Evolutionary conservation across 2,888 invertebrate genomes (phyloP).

Genomic region (Chrysotoxum bicinctum): DNA sequence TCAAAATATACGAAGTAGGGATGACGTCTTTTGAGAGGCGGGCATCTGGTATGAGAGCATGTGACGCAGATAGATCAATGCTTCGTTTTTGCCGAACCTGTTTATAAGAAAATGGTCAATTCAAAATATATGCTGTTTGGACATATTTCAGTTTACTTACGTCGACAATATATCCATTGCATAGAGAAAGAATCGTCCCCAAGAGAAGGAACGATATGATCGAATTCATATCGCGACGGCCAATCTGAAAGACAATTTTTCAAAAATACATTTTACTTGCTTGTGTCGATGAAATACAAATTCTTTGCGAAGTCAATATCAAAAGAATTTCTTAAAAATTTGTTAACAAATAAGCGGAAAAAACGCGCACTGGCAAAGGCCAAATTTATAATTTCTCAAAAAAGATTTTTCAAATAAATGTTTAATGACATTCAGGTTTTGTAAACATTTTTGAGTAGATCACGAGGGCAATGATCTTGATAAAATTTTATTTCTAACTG

Average conservation of each 20-base stretch:
- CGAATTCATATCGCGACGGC: conserved; percentile 65
- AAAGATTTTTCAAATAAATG: background rate
- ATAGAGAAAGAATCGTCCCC: conserved; percentile 72
- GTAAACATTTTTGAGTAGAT: background rate
- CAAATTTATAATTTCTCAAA: background rate
- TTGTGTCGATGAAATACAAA: background rate
- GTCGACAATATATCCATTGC: conserved; percentile 69
- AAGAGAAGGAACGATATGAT: conserved; percentile 73
- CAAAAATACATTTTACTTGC: conserved; percentile 31
- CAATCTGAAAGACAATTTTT: conserved; percentile 27
- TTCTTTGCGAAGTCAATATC: background rate
- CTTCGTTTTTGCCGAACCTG: conserved; percentile 83
- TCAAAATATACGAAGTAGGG: conserved; percentile 86
- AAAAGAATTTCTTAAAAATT: background rate
- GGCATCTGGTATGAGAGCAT: conserved; percentile 85
- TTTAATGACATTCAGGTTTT: background rate
- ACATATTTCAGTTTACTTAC: conserved; percentile 30
- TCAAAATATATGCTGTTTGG: background rate
- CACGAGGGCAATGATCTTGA: background rate
- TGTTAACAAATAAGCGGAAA: background rate
- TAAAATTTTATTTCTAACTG: background rate
- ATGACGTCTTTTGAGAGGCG: conserved; percentile 85
- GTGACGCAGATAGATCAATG: conserved; percentile 88
- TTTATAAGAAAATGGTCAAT: conserved; percentile 21
- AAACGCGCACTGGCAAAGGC: background rate